phyloP scores from a whole-genome alignment of 2,888 invertebrate species.

The Eristalis pertinax region DNA sequence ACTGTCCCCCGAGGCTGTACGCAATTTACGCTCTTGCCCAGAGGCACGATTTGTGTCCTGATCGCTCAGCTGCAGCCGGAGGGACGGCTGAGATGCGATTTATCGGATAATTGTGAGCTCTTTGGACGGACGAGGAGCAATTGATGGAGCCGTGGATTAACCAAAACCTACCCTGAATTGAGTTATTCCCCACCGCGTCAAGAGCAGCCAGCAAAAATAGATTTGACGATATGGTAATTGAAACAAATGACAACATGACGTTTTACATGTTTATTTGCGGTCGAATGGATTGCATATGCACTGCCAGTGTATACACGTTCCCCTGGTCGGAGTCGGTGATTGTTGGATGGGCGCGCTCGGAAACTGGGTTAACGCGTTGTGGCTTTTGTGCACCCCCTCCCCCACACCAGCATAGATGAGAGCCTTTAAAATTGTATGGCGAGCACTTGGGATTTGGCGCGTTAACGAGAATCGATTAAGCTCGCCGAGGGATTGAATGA shows the following conservation, averaged over 20 bases:
- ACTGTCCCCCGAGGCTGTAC: conserved; percentile 18
- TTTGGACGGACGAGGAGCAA: conserved; percentile 8
- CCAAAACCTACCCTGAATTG: not conserved
- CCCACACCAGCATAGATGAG: not conserved
- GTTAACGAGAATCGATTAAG: conserved; percentile 1
- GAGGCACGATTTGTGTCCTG: conserved; percentile 52
- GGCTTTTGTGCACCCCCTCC: not conserved
- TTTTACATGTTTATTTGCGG: conserved; percentile 60
- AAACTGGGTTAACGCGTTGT: not conserved
- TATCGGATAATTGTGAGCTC: conserved; percentile 27
- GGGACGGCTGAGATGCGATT: conserved; percentile 30
- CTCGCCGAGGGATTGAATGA: not conserved
- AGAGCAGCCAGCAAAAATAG: conserved; percentile 17
- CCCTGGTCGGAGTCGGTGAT: not conserved
- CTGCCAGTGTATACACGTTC: not conserved
- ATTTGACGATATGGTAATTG: conserved; percentile 69
- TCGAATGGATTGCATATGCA: conserved; percentile 22
- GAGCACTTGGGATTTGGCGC: not conserved
- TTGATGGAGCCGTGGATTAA: conserved; percentile 50
- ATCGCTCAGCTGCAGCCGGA: not conserved
- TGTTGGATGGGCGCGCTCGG: not conserved
- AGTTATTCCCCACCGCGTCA: conserved; percentile 19
- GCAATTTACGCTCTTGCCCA: conserved; percentile 45
- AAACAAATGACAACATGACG: conserved; percentile 68
- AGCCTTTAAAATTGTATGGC: not conserved